These are phyloP conservation scores for Sarcoramphus papa DNA, from an alignment of 2,797 vertebrate genomes.

Conservation along the genomic window DNA sequence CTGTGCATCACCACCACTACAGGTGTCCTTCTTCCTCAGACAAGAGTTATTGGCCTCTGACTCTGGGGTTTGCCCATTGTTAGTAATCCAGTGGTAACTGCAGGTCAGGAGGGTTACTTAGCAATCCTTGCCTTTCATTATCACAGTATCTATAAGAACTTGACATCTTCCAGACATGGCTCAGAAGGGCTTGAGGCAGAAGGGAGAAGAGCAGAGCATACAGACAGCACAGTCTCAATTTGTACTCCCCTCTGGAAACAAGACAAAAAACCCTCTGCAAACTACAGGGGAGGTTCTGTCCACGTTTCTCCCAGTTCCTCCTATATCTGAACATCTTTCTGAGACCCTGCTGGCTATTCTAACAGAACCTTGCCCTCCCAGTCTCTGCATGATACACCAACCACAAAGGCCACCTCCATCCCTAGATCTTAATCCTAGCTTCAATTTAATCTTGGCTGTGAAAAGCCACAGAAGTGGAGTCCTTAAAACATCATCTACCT, in stretches of 20 bases:
- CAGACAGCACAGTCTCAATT: not conserved
- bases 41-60: not conserved
- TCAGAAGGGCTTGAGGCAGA: not conserved
- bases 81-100: not conserved
- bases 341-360: not conserved
- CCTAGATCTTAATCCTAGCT: not conserved
- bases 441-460: not conserved
- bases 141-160: not conserved
- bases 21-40: not conserved
- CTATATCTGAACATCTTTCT: not conserved
- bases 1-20: rapidly evolving
- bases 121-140: not conserved
- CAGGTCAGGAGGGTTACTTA: not conserved
- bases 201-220: not conserved
- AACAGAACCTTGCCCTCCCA: not conserved
- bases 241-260: not conserved
- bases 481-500: not conserved
- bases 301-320: not conserved
- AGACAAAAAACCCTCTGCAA: not conserved
- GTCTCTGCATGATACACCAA: not conserved
- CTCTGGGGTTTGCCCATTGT: not conserved
- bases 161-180: not conserved
- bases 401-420: not conserved
- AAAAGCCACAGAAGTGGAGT: not conserved
- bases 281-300: not conserved